phyloP scores from a whole-genome alignment of 1,140 invertebrate genomes.

The Euglossa dilemma region DNA sequence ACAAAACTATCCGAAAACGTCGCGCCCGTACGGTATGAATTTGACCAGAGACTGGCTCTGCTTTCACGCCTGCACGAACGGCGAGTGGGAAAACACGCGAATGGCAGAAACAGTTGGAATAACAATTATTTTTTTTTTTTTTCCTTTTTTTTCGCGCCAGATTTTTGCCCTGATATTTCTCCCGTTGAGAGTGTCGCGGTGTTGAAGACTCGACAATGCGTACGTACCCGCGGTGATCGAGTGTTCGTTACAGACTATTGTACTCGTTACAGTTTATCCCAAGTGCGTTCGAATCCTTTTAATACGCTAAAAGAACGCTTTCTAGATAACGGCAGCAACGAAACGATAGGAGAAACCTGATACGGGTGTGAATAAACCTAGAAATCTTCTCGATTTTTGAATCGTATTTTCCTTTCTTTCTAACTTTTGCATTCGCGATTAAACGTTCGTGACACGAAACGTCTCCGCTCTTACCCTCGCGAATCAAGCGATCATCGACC shows the following conservation, averaged over 20 bases:
- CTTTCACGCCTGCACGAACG: not conserved
- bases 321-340: too few relatives aligned
- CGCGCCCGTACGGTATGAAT: not conserved
- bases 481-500: too few relatives aligned
- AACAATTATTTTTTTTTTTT: too few relatives aligned
- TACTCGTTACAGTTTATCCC: not conserved
- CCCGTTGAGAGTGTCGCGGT: not conserved
- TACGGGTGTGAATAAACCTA: too few relatives aligned
- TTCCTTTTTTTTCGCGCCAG: not conserved
- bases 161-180: not conserved
- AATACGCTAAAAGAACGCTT: too few relatives aligned
- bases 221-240: not conserved
- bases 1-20: conserved; percentile 13
- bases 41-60: not conserved
- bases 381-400: too few relatives aligned
- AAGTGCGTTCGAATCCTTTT: not conserved
- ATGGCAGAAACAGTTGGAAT: not conserved
- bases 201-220: not conserved
- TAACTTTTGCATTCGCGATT: too few relatives aligned
- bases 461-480: too few relatives aligned
- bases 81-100: not conserved
- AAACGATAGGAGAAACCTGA: too few relatives aligned
- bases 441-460: too few relatives aligned
- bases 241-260: not conserved
- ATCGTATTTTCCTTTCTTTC: too few relatives aligned